Evolutionary conservation across 2,888 invertebrate genomes (phyloP), one percentile per base, ranked within the genome.

Genomic region (Hofmannophila pseudospretella): DNA sequence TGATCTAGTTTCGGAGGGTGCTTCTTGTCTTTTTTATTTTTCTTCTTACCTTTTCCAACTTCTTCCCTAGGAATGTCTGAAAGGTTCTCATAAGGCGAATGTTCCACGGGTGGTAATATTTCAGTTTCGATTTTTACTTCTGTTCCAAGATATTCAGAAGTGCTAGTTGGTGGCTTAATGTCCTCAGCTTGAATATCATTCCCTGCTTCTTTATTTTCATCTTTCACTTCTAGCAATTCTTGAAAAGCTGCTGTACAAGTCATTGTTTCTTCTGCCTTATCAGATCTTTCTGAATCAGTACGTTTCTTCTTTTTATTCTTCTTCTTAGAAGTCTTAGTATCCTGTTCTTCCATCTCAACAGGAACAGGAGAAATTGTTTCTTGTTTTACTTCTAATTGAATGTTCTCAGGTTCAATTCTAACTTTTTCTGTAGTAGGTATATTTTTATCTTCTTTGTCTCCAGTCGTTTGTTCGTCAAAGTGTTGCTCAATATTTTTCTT

Each of bases 271-370:
- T 74, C 75, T 9, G 47, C 44, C 42, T 69, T 72, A 4, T 79
- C 81, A 8, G 76, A 75, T 44, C 50, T 72, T 44, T 82, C 81
- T 4, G 77, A 78, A 47, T 82, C 84, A 46, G 48, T 63, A 1
- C 67, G 63, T 43, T 77, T 80, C 42, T 82, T 82, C 44, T 81
- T 82, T 40, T 84, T 82, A 40, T 76, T 81, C 46, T 82, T 84
- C 54, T 82, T 84, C 47, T 71, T 73, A 0, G 54, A 25, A 4
- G 44, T 13, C 36, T 60, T 75, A 1, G 11, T 30, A 36, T 78
- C 74, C 41, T 47, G 54, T 32, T 68, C 64, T n/a, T 22, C 8
- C 11, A 34, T 28, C 9, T 55, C 47, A 3, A 40, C 25, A 22
- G 35, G 32, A 33, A 9, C 29, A 28, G 13, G 30, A 3, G n/a